Percentiles rank a stretch among this genome's conserved stretches.
These are phyloP conservation scores for Vireo griseus DNA, from an alignment of 2,797 vertebrate species.

Conservation along the genomic window DNA sequence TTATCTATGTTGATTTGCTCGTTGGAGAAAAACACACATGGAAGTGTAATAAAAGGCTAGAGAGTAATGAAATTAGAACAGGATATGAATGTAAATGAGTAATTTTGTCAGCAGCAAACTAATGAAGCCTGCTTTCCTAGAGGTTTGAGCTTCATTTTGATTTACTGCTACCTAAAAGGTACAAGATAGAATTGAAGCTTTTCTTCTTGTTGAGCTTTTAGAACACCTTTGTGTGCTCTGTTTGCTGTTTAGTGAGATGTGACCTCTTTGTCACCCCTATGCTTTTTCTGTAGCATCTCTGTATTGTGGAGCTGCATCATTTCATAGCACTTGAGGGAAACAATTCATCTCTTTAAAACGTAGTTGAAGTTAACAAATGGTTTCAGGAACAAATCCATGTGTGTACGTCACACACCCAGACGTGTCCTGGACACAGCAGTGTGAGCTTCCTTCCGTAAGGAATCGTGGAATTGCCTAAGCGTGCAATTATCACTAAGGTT, in stretches of 20 bases:
- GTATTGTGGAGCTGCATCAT: neutral
- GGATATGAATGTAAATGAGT: neutral
- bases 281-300: neutral
- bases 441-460: neutral
- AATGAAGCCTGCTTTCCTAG: neutral
- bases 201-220: neutral
- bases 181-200: neutral
- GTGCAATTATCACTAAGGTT: neutral
- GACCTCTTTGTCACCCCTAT: neutral
- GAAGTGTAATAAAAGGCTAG: neutral
- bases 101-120: neutral
- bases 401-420: accelerated
- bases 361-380: neutral
- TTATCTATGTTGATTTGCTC: neutral
- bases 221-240: neutral
- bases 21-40: neutral
- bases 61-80: neutral
- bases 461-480: neutral
- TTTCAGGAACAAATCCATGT: neutral
- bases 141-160: neutral
- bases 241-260: neutral
- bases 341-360: neutral
- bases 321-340: neutral
- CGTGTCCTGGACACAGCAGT: neutral
- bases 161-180: neutral